Conservation (phyloP, 2,888 invertebrate genomes). For the Microplitis deprimator region DNA sequence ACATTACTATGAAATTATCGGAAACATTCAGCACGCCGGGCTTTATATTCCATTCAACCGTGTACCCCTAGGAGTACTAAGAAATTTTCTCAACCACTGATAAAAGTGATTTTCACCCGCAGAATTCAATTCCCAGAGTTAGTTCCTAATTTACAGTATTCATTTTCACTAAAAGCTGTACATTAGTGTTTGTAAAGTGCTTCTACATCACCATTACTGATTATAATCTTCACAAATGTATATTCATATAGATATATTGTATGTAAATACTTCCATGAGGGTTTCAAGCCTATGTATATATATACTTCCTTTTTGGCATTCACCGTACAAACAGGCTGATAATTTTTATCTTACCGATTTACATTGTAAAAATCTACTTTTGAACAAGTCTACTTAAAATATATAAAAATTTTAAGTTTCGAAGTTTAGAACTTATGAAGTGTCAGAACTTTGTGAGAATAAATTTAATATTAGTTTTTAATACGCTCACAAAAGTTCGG, state of each 20-base stretch:
- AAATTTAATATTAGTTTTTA: background rate
- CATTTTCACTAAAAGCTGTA: background rate
- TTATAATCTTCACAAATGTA: slow-evolving; percentile 15
- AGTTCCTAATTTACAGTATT: slow-evolving; percentile 14
- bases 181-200: slow-evolving; percentile 14
- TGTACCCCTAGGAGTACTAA: background rate
- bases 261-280: background rate
- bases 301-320: background rate
- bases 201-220: slow-evolving; percentile 25
- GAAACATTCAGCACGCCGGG: slow-evolving; percentile 17
- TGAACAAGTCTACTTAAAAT: background rate
- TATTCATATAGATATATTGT: background rate
- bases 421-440: background rate
- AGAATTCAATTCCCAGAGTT: slow-evolving; percentile 22
- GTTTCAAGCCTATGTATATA: slow-evolving; percentile 3
- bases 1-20: slow-evolving; percentile 21
- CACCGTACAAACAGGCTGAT: background rate
- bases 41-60: slow-evolving; percentile 5
- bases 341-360: background rate
- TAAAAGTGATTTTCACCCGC: slow-evolving; percentile 25
- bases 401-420: background rate
- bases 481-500: background rate
- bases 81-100: slow-evolving; percentile 6
- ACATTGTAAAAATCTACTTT: background rate
- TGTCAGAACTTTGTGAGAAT: background rate